Conservation (phyloP, 2,888 invertebrate genomes). For the Axea sp. region DNA sequence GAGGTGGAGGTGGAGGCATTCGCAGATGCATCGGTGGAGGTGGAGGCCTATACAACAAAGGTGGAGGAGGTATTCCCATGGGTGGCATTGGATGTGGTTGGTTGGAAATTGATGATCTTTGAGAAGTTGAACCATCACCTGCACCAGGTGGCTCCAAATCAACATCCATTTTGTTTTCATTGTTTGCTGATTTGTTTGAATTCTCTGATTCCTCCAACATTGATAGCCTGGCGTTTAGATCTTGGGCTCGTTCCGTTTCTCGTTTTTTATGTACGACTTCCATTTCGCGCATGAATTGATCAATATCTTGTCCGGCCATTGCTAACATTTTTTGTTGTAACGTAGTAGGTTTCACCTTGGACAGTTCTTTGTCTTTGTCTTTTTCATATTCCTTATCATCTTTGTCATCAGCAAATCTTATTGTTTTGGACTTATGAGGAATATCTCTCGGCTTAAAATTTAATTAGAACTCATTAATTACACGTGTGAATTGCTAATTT, state of each 20-base stretch:
- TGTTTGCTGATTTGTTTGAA: conserved; percentile 65
- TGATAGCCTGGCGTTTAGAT: conserved; percentile 81
- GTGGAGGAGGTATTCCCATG: conserved; percentile 81
- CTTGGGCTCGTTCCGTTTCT: conserved; percentile 84
- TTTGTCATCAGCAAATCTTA: conserved; percentile 84
- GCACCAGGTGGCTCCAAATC: conserved; percentile 70
- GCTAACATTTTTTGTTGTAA: conserved; percentile 92
- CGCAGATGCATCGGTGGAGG: conserved; percentile 79
- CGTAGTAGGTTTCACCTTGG: conserved; percentile 84
- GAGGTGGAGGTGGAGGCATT: conserved; percentile 80
- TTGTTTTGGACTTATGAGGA: conserved; percentile 80
- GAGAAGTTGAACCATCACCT: conserved; percentile 58
- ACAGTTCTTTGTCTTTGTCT: conserved; percentile 77
- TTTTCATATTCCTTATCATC: conserved; percentile 80
- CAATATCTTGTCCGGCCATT: conserved; percentile 94
- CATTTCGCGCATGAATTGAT: conserved; percentile 96
- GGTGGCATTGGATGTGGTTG: conserved; percentile 75
- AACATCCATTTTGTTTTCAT: conserved; percentile 65
- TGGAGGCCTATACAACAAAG: conserved; percentile 82
- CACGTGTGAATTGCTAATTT: too few species aligned
- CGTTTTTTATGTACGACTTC: conserved; percentile 90
- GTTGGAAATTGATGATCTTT: conserved; percentile 67
- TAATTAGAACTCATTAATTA: too few species aligned
- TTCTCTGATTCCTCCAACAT: conserved; percentile 72
- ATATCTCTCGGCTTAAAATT: conserved; percentile 76